Base-by-base conservation (phyloP, 2,888 invertebrate genomes). In the Melinopterus prodromus region DNA sequence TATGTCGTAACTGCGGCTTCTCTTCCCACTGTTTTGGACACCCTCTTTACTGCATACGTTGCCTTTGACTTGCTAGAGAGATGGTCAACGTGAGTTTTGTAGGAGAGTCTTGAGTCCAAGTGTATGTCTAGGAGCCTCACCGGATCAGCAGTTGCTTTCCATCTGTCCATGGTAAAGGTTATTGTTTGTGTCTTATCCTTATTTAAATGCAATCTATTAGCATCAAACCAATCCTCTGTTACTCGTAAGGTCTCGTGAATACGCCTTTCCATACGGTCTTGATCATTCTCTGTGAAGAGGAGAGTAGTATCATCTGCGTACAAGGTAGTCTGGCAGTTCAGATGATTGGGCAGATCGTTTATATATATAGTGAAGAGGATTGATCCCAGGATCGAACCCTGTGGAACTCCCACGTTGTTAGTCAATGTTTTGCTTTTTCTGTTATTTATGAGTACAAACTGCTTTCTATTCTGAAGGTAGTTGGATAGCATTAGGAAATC, bases 251-350 rank as follows among this genome's bases (percentile, higher is more conserved):
- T 72, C 14, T 72, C 14, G 9, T 53, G 9, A 12, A 53, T 53
- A 9, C 12, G 5, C 14, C 26, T 14, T 15, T 72, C 35, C 36
- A 72, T 35, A 15, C 16, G 35, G 14, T 72, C 16, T 72, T 26
- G 26, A 7, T 26, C 14, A 14, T 26, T 16, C 14, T 36, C 72
- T 16, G 26, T 15, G 14, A 36, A 35, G 5, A 72, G 35, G 14
- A 72, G 72, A 12, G 72, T 72, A 16, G 72, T 72, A 16, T 16
- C 72, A 16, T 72, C 72, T 72, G 16, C 72, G 6, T 72, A 16
- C 26, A 72, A 6, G 16, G 16, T 72, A 14, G 35, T 35, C 16
- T 72, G 72, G 36, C 72, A 72, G 16, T 15, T 72, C 16, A 72
- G 26, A 72, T 72, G 14, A 72, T 35, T 16, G n/a, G 16, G 16